phyloP scores from a whole-genome alignment of 2,113 vertebrate species.

The Chauna torquata region DNA sequence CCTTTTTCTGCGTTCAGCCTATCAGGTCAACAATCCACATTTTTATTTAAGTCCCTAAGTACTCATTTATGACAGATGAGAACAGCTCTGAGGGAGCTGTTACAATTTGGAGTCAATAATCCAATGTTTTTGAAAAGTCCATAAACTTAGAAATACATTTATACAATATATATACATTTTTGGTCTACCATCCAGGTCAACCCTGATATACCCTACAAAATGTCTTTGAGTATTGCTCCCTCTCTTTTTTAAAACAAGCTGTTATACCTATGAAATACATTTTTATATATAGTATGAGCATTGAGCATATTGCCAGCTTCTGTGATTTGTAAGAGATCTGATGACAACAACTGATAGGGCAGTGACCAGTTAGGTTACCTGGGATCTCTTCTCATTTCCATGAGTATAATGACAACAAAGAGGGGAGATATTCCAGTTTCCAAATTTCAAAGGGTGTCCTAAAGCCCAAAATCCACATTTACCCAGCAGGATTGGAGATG shows the following conservation, averaged over 20 bases:
- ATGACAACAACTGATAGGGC: not conserved
- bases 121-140: not conserved
- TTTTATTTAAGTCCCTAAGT: constrained; percentile 55
- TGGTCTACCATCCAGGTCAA: not conserved
- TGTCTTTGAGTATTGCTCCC: not conserved
- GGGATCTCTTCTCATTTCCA: not conserved
- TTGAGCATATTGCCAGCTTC: not conserved
- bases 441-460: not conserved
- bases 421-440: not conserved
- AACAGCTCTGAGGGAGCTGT: constrained; percentile 19
- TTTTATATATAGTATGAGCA: not conserved
- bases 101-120: not conserved
- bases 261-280: not conserved
- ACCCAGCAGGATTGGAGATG: not conserved
- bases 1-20: constrained; percentile 27
- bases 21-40: constrained; percentile 53
- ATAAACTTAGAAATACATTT: not conserved
- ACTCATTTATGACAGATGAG: constrained; percentile 34
- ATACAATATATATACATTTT: not conserved
- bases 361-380: not conserved
- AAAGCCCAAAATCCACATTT: not conserved
- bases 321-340: not conserved
- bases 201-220: not conserved
- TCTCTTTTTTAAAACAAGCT: not conserved
- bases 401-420: not conserved